Evolutionary conservation across 64 coral and sea anemone genomes (phyloP).

Genomic region (Cladopsammia gracilis): DNA sequence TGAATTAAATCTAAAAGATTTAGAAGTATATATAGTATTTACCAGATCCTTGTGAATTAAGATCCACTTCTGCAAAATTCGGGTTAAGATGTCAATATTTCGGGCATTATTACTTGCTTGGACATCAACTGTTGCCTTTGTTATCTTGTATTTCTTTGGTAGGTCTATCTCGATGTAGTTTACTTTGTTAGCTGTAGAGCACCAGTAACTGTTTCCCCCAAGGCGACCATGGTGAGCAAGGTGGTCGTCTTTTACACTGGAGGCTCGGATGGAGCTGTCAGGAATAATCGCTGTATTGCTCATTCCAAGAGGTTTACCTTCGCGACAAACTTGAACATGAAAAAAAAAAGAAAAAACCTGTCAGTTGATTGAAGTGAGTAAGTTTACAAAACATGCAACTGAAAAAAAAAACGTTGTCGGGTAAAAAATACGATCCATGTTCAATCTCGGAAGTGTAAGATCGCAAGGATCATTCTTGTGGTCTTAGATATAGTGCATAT

Average conservation of each 20-base stretch:
- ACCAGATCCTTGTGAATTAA: neutral
- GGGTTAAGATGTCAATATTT: neutral
- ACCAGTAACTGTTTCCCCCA: neutral
- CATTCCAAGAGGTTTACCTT: slow-evolving; percentile 3
- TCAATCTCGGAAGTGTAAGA: no score
- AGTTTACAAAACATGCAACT: no score
- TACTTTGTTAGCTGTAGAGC: neutral
- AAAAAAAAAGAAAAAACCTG: neutral
- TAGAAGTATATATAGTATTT: neutral
- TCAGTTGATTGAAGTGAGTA: neutral
- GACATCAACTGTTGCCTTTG: neutral
- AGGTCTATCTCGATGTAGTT: neutral
- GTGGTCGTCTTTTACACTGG: neutral
- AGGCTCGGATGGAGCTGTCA: neutral
- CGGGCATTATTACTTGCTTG: no score
- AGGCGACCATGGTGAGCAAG: neutral
- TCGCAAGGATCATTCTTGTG: no score
- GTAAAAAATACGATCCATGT: no score
- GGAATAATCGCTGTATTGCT: neutral
- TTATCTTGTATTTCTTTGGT: neutral
- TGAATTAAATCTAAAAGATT: no score
- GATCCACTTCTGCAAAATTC: neutral
- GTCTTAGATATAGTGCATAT: no score
- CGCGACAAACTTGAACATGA: neutral
- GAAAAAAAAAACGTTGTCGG: no score